Base-by-base conservation (phyloP, 2,797 vertebrate species). In the Eutrigla gurnardus region DNA sequence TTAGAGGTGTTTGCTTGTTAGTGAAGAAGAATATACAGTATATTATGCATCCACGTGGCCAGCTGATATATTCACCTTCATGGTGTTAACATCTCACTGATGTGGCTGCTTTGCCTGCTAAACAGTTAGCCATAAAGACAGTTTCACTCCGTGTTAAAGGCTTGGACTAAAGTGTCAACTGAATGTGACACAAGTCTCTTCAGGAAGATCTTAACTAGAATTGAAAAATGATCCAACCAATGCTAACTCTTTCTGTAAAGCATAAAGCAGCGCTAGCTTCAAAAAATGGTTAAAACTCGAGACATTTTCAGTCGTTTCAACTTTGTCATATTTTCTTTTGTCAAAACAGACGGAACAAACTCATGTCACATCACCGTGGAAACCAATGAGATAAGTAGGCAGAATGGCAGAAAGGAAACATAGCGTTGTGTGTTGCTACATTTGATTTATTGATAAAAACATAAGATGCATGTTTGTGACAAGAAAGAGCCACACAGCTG, bases 31-130 rank as follows among this genome's bases (percentile, higher is more conserved):
- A 11, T 15, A 10, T 42, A 25, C 25, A 25, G 25, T 57, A 3
- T 25, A 64, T 37, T 77, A 73, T 52, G 13, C 25, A 18, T 57
- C 53, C 7, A 13, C 4, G 9, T 33, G 10, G 14, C 3, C 60
- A 67, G 54, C 39, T 42, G 14, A 37, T 50, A 25, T 25, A 25
- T 25, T 25, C 25, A 43, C 46, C 53, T 47, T 32, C 15, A 35
- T 40, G 17, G 9, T 39, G 13, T 74, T 47, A 60, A 42, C 53
- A 25, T 46, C 46, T 77, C 49, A 3, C 55, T 78, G 25, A 25
- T 25, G 25, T 37, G 13, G 65, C 54, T 60, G 54, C 43, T 67
- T 39, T 49, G 45, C 46, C 74, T 72, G 50, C 66, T 45, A 72
- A 65, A 59, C 61, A 33, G 17, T 50, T 40, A 6, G 42, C 50